A percentile compares a stretch with the other conserved stretches of the same genome.
Conservation (phyloP, 2,797 vertebrate genomes). For the Enteromius thamalakanensis region DNA sequence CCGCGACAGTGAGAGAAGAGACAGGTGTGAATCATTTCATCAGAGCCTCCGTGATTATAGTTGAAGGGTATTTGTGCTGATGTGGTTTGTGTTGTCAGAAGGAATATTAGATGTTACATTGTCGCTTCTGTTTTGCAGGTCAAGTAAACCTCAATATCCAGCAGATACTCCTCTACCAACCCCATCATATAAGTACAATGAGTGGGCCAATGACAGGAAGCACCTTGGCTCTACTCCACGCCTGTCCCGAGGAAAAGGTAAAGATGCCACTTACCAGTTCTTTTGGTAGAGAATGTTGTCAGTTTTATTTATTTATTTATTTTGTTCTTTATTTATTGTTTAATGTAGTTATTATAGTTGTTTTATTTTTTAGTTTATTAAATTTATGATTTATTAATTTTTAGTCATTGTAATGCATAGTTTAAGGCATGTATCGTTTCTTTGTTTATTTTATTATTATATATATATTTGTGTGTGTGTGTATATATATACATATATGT, state of each 20-base stretch:
- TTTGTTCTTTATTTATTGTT: background rate
- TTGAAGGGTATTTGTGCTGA: background rate
- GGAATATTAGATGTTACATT: background rate
- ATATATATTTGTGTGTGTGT: no score
- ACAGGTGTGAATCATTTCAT: constrained; percentile 69
- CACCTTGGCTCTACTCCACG: constrained; percentile 92
- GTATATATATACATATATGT: no score
- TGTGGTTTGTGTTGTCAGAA: background rate
- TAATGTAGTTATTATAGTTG: no score
- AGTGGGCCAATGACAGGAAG: constrained; percentile 95
- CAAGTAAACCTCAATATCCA: constrained; percentile 83
- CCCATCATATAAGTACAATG: constrained; percentile 96
- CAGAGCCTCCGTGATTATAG: background rate
- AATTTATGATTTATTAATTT: no score
- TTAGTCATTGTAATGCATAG: no score
- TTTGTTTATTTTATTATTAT: background rate
- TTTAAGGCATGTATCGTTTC: no score
- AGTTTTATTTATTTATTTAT: background rate
- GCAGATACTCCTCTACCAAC: constrained; percentile 93
- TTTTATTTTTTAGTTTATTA: no score
- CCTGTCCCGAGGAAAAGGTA: constrained; percentile 94
- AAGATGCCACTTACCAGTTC: constrained; percentile 1
- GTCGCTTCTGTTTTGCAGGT: constrained; percentile 74
- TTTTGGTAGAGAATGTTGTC: background rate
- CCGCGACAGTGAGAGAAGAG: constrained; percentile 86